Conservation (phyloP, 2,797 vertebrate species). For the Acanthornis magna region DNA sequence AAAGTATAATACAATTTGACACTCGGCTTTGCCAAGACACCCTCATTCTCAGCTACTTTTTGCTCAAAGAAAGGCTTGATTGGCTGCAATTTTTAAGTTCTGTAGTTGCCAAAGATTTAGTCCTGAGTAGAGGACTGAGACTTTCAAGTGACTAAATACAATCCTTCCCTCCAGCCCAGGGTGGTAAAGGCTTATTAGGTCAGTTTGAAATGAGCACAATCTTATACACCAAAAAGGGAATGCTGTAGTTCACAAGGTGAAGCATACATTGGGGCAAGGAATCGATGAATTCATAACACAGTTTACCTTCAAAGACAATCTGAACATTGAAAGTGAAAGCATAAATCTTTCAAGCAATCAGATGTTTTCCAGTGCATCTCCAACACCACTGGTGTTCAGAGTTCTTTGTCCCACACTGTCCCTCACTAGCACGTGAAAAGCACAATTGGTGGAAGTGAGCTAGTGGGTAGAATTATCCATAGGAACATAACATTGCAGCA, state of each 20-base stretch:
- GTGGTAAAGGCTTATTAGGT: not conserved
- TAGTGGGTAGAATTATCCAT: not conserved
- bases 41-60: not conserved
- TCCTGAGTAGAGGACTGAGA: not conserved
- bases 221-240: not conserved
- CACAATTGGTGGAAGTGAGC: slow-evolving; percentile 11
- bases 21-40: not conserved
- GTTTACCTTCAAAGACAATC: not conserved
- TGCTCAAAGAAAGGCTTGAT: not conserved
- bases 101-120: not conserved
- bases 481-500: not conserved
- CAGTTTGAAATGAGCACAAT: not conserved
- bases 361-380: not conserved
- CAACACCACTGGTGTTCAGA: not conserved
- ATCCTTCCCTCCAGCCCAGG: not conserved
- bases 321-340: not conserved
- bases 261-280: not conserved
- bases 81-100: not conserved
- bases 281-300: not conserved
- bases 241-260: not conserved
- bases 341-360: not conserved
- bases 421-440: not conserved
- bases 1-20: not conserved
- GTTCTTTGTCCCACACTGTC: not conserved
- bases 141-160: not conserved